Conservation (phyloP, 2,888 invertebrate genomes). For the Tenthredo amoena region DNA sequence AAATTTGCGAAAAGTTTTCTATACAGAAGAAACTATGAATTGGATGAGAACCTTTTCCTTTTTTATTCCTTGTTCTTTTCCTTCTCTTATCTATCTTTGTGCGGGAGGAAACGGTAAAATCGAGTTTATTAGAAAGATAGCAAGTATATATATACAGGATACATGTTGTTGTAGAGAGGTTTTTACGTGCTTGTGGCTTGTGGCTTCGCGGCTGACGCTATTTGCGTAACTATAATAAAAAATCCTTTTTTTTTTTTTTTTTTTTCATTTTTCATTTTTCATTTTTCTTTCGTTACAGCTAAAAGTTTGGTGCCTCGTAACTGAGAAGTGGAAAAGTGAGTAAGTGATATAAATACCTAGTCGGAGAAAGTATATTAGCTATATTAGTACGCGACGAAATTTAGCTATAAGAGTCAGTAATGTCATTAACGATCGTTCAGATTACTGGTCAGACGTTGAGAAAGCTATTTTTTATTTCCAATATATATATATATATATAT, state of each 20-base stretch:
- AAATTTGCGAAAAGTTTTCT: too few relatives aligned
- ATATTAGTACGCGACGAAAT: background rate
- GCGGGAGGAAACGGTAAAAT: background rate
- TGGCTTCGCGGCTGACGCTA: slow-evolving; percentile 2
- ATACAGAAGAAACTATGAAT: too few relatives aligned
- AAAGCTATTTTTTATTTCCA: background rate
- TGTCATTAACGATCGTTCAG: background rate
- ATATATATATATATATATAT: too few relatives aligned
- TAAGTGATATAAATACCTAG: background rate
- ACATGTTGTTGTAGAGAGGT: background rate
- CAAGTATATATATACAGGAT: background rate
- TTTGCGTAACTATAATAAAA: slow-evolving; percentile 31
- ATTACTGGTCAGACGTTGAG: background rate
- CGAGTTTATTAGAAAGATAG: background rate
- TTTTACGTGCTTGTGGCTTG: background rate
- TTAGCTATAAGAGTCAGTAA: background rate
- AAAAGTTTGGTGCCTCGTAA: background rate
- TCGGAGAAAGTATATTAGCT: background rate
- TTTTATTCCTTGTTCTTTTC: background rate
- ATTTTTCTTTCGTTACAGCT: background rate
- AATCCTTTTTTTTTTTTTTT: background rate
- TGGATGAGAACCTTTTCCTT: too few relatives aligned
- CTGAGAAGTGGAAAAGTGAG: slow-evolving; percentile 19
- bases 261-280: too few relatives aligned
- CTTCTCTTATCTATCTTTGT: background rate